Evolutionary conservation across 2,888 invertebrate species (phyloP).

Genomic region (Orchesellides sinensis): DNA sequence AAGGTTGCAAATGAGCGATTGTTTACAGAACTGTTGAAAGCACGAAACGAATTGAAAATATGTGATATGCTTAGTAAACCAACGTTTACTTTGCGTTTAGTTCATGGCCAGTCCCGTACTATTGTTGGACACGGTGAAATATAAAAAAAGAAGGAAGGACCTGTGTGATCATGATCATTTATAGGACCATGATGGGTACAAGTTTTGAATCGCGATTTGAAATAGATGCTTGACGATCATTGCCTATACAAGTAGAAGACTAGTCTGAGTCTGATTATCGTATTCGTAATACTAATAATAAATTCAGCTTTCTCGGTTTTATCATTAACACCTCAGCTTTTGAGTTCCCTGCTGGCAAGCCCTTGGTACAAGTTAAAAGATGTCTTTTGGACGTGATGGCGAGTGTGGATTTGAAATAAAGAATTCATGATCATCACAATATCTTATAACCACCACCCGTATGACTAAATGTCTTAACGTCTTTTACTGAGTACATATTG

Average conservation of each 20-base stretch:
- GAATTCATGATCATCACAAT: conserved; percentile 19
- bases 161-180: neutral
- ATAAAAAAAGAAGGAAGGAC: neutral
- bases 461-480: neutral
- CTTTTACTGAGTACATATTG: neutral
- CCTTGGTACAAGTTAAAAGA: neutral
- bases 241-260: neutral
- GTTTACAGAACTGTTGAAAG: conserved; percentile 29
- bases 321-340: conserved; percentile 20
- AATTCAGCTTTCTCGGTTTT: neutral
- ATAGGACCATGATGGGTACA: no score
- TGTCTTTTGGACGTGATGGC: neutral
- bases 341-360: neutral
- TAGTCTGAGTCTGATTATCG: neutral
- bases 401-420: neutral
- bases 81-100: no score
- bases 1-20: conserved; percentile 41
- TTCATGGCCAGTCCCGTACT: conserved; percentile 31
- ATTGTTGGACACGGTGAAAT: conserved; percentile 24
- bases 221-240: neutral
- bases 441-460: neutral
- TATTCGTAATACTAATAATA: neutral
- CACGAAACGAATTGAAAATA: neutral
- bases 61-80: no score
- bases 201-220: neutral